Conservation (phyloP, 2,113 vertebrate species). For the Mormoops blainvillei region DNA sequence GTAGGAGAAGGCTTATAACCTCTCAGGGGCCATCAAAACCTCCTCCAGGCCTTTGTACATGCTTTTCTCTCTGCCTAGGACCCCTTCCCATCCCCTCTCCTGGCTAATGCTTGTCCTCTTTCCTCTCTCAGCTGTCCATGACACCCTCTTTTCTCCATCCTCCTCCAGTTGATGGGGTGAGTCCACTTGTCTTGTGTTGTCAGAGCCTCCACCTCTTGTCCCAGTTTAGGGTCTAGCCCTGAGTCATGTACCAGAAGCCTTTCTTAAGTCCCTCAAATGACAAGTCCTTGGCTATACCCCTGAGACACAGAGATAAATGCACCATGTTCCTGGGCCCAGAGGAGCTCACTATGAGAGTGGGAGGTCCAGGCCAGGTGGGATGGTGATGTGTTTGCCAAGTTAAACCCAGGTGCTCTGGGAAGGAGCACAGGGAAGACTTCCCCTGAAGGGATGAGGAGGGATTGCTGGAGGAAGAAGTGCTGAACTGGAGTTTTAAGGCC, state of each 20-base stretch:
- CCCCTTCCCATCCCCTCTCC: background rate
- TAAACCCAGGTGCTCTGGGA: background rate
- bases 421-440: background rate
- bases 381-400: background rate
- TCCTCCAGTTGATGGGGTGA: background rate
- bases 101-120: background rate
- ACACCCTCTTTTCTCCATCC: background rate
- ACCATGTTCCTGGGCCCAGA: background rate
- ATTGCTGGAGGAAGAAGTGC: background rate
- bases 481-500: background rate
- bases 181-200: background rate
- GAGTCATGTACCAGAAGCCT: background rate
- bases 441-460: background rate
- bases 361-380: background rate
- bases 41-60: background rate
- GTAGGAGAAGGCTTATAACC: background rate
- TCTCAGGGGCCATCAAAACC: background rate
- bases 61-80: background rate
- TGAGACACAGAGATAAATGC: background rate
- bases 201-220: background rate
- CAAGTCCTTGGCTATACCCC: background rate
- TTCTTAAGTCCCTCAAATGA: background rate
- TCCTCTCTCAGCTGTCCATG: background rate
- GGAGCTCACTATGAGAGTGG: background rate
- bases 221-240: background rate